Percentiles rank a stretch among this genome's conserved stretches.
phyloP scores from a whole-genome alignment of 2,797 vertebrate species.

The Anas bernieri region DNA sequence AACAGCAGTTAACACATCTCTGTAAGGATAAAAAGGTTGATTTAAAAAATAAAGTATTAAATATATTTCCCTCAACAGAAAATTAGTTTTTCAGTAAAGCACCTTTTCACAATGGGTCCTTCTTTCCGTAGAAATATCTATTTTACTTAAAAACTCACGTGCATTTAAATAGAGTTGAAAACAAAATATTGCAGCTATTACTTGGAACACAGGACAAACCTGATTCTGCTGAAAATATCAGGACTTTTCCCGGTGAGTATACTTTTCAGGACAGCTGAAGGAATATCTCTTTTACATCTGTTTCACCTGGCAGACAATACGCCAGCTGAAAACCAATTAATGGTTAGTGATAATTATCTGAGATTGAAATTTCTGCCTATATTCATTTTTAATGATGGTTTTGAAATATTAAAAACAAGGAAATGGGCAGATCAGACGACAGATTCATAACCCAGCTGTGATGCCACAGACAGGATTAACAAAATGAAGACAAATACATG shows the following conservation, averaged over 20 bases:
- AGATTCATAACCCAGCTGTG: constrained; percentile 32
- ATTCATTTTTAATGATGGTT: constrained; percentile 58
- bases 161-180: neutral
- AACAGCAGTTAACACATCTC: neutral
- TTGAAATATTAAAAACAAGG: constrained; percentile 68
- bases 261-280: neutral
- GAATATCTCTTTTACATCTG: constrained; percentile 5
- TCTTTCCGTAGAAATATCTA: neutral
- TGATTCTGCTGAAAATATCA: neutral
- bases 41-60: neutral
- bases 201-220: neutral
- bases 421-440: constrained; percentile 46
- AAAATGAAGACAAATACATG: constrained; percentile 43
- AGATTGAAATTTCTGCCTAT: constrained; percentile 35
- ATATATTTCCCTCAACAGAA: neutral
- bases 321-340: constrained; percentile 28
- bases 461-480: neutral
- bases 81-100: neutral
- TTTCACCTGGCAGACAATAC: neutral
- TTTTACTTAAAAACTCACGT: neutral
- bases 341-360: constrained; percentile 41
- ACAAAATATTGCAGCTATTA: neutral
- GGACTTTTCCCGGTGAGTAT: neutral
- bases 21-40: neutral
- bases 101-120: neutral